Evolutionary conservation across 2,797 vertebrate genomes (phyloP), one percentile per base, ranked within the genome.

Genomic region (Acridotheres tristis): DNA sequence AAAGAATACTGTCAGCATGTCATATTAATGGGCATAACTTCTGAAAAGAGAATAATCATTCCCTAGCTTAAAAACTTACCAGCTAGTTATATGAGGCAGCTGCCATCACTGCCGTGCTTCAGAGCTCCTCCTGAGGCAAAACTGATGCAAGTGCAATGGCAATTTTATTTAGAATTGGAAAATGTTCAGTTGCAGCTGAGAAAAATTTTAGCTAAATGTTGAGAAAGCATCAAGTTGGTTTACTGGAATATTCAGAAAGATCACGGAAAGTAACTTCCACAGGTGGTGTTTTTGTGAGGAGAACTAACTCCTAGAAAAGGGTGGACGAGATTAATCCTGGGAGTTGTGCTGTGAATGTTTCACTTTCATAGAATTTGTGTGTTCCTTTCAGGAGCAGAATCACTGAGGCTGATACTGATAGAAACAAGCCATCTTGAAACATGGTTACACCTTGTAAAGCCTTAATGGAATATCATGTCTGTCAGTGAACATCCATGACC

Each of bases 161-260:
- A 74, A 74, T 83, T 89, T 93, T 83, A 68, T 75, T 85, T 90
- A 61, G 34, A 62, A 87, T 8, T 80, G 36, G 40, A 90, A 93
- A 92, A 82, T 30, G 15, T 79, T 92, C 48, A 15, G 8, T 43
- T 86, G 21, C 51, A 78, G 69, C n/a, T 58, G 90, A 75, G 23
- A 74, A 93, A 96, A 94, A 86, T 15, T 61, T 74, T 36, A 91
- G 48, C 22, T 65, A 71, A 83, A 87, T 32, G 32, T n/a, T 89
- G 72, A 91, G 68, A 89, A 93, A 91, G 19, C 57, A 38, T 58
- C 61, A 48, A 42, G 23, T 21, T 75, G 54, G 7, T 65, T 95
- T 92, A 66, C 65, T 88, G 58, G 36, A 16, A 13, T 53, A 59
- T 65, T 89, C 34, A 63, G 27, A 85, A 93, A 89, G 55, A 63